Conservation (phyloP, 2,797 vertebrate genomes). For the Tokudaia tokunoshimensis region DNA sequence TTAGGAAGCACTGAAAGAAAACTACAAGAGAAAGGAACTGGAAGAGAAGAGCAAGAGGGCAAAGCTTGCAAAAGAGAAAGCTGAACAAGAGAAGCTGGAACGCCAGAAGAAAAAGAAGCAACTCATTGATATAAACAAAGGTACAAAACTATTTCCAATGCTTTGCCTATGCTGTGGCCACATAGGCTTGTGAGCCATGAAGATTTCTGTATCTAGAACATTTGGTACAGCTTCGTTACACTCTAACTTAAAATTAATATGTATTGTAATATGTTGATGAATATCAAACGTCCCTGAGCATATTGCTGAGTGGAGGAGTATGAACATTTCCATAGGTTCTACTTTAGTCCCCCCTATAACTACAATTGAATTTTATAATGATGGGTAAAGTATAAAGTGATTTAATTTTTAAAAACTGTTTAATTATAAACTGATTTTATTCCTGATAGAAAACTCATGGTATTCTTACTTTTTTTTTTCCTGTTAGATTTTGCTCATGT, state of each 20-base stretch:
- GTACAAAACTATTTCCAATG: conserved; percentile 86
- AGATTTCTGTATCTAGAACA: not conserved
- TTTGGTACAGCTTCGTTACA: not conserved
- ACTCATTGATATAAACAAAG: conserved; percentile 99
- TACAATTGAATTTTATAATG: not conserved
- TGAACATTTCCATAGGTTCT: not conserved
- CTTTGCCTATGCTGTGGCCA: not conserved
- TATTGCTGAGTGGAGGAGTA: not conserved
- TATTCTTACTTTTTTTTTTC: conserved; percentile 49
- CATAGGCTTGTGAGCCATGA: not conserved
- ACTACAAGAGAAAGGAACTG: conserved; percentile 97
- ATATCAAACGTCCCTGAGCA: not conserved
- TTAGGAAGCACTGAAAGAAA: conserved; percentile 97
- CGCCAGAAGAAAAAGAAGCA: conserved; percentile 98
- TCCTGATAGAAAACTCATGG: not conserved
- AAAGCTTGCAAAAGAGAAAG: conserved; percentile 98
- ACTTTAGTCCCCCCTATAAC: not conserved
- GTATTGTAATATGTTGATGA: not conserved
- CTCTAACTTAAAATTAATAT: not conserved
- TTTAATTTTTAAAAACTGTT: conserved; percentile 21
- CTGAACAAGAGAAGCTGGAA: conserved; percentile 96
- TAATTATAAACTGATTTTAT: conserved; percentile 38
- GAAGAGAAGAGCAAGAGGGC: conserved; percentile 98
- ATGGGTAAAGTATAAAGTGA: not conserved
- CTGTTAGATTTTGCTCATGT: conserved; percentile 31